phyloP scores from a whole-genome alignment of 2,888 invertebrate species.

The Parelbella ahira region DNA sequence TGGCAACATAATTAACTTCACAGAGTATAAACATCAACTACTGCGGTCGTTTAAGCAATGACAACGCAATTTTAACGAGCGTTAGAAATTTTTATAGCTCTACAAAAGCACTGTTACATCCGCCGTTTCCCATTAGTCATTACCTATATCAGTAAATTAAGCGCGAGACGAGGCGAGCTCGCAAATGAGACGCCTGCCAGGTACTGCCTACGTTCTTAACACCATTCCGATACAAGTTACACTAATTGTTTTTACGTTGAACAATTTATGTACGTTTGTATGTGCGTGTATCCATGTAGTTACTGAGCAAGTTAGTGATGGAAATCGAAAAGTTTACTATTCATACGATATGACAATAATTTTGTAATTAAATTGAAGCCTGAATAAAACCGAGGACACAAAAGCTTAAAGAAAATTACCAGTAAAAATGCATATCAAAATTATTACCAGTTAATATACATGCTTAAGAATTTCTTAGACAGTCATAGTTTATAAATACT shows the following conservation, averaged over 20 bases:
- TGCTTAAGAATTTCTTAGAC: too few relatives aligned
- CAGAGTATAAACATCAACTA: not conserved
- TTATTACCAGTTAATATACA: too few relatives aligned
- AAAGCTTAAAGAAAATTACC: too few relatives aligned
- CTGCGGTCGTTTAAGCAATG: not conserved
- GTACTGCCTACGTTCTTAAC: conserved; percentile 12
- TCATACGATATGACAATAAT: too few relatives aligned
- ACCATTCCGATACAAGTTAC: conserved; percentile 18
- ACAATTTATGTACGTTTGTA: not conserved
- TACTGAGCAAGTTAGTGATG: too few relatives aligned
- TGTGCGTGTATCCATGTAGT: too few relatives aligned
- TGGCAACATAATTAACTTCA: too few relatives aligned
- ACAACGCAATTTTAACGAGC: conserved; percentile 9
- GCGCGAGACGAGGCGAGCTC: conserved; percentile 3
- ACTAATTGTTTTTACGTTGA: not conserved
- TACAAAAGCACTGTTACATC: conserved; percentile 17
- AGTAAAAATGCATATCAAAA: too few relatives aligned
- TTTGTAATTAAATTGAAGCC: too few relatives aligned
- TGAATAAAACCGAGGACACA: too few relatives aligned
- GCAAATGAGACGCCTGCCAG: conserved; percentile 18
- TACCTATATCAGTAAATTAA: conserved; percentile 22
- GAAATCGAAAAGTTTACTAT: too few relatives aligned
- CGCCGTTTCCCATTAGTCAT: conserved; percentile 21
- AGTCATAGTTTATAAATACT: too few relatives aligned
- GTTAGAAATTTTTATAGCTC: conserved; percentile 19